phyloP scores from a whole-genome alignment of 2,113 vertebrate species.

The Xyliphius kryptos region DNA sequence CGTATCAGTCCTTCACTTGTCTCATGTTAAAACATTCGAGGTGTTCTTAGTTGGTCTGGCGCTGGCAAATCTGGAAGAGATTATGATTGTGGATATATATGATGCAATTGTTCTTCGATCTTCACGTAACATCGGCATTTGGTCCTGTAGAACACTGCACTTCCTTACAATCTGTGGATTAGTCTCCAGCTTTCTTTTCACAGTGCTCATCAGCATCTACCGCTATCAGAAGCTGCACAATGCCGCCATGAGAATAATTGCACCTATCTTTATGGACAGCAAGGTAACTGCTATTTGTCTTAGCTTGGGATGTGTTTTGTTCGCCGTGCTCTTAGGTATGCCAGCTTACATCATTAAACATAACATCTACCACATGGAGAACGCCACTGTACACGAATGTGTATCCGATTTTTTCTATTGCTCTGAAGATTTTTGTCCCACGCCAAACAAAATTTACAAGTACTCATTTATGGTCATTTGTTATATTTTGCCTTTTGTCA shows the following conservation, averaged over 20 bases:
- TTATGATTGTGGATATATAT: conserved; percentile 56
- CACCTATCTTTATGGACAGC: conserved; percentile 55
- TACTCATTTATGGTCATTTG: conserved; percentile 47
- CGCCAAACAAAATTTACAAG: conserved; percentile 49
- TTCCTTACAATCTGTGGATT: conserved; percentile 54
- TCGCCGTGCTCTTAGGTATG: conserved; percentile 36
- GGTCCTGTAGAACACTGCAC: conserved; percentile 48
- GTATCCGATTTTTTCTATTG: conserved; percentile 57
- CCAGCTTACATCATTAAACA: conserved; percentile 47
- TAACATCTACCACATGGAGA: conserved; percentile 4
- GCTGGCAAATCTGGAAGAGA: conserved; percentile 56
- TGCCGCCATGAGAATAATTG: conserved; percentile 37
- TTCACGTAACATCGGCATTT: rapidly evolving
- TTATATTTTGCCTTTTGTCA: conserved; percentile 58
- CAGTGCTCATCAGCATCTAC: conserved; percentile 61
- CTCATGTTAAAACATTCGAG: conserved; percentile 58
- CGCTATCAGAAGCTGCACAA: conserved; percentile 65
- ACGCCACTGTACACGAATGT: conserved; percentile 42
- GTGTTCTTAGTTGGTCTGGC: conserved; percentile 60
- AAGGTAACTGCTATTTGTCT: conserved; percentile 38
- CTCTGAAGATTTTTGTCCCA: conserved; percentile 39
- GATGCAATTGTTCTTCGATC: conserved; percentile 34
- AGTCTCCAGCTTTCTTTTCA: conserved; percentile 59
- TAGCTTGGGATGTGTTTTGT: conserved; percentile 35
- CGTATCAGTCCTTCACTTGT: conserved; percentile 40